A percentile compares a stretch with the other conserved stretches of the same genome.
Evolutionary conservation across 2,113 vertebrate species (phyloP).

Genomic region (Halcyon senegalensis): DNA sequence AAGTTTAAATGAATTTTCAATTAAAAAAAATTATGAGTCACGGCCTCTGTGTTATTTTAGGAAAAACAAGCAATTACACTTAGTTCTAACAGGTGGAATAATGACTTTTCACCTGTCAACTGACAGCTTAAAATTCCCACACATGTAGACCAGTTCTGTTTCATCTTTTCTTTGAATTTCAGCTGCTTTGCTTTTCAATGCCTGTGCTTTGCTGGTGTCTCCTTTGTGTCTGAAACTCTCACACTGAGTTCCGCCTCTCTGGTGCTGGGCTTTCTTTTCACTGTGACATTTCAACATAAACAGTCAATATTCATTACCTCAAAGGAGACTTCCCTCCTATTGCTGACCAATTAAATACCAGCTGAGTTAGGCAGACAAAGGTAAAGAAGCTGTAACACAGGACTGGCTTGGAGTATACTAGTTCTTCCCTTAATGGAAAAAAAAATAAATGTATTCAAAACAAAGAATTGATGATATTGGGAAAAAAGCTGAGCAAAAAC

Average conservation of each 20-base stretch:
- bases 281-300: constrained; percentile 92
- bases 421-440: constrained; percentile 42
- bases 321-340: constrained; percentile 90
- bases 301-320: constrained; percentile 94
- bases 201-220: constrained; percentile 83
- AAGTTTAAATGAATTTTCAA: constrained; percentile 47
- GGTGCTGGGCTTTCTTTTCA: constrained; percentile 89
- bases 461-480: constrained; percentile 54
- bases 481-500: constrained; percentile 16
- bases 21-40: constrained; percentile 44
- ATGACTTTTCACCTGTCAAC: constrained; percentile 80
- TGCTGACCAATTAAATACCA: constrained; percentile 96
- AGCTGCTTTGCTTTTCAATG: constrained; percentile 80
- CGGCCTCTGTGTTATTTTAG: constrained; percentile 31
- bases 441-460: constrained; percentile 63
- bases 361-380: constrained; percentile 85
- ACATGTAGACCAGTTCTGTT: constrained; percentile 77
- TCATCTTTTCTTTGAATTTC: constrained; percentile 79
- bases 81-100: constrained; percentile 75
- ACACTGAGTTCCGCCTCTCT: constrained; percentile 87
- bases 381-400: constrained; percentile 71
- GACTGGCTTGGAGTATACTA: constrained; percentile 53
- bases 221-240: constrained; percentile 89
- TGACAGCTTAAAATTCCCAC: constrained; percentile 81
- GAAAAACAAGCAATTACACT: constrained; percentile 66